Evolutionary conservation across 1,140 invertebrate genomes (phyloP), one percentile per base, ranked within the genome.

Genomic region (Metaphire vulgaris): DNA sequence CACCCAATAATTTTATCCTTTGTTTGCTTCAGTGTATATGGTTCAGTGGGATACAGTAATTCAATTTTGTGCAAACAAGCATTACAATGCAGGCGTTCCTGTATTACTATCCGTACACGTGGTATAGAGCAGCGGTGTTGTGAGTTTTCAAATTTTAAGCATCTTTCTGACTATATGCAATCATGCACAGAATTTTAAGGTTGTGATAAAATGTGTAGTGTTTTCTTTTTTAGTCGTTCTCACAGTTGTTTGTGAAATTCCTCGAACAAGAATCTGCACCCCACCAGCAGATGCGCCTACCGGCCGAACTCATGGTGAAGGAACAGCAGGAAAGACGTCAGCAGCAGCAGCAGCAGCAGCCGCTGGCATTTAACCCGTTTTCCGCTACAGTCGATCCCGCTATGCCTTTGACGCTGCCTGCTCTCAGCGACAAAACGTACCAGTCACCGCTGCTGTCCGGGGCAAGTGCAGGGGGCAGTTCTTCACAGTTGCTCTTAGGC

Each of bases 241-340:
- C 94, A 0, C 90, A 92, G 79, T 92, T 95, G 67, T 97, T 97
- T 86, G 91, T 97, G 0, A 90, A 91, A 82, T 97, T 97, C 86
- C 86, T 97, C 79, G 92, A 95, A 83, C 90, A 88, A 77, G 93
- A 95, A 86, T 94, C 93, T 0, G 90, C 90, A 79, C 92, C 92
- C 0, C 83, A 88, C 16, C 83, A 88, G 12, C 86, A 89, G 69
- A 81, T 91, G 2, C 89, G 89, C 70, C 87, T 90, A 75, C 86
- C 92, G 33, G 88, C 90, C 32, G 89, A 90, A 56, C 79, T 83
- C 73, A 86, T 87, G 84, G 84, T 81, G 12, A 67, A 78, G 56
- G 85, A 86, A 74, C 77, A 82, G 16, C 81, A 83, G 72, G 75
- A 69, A 6, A 69, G 67, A 26, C n/a, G 67, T 12, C 67, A 69